Percentiles rank a stretch among this genome's conserved stretches.
These are phyloP conservation scores for Chaunax sp. DNA, from an alignment of 2,797 vertebrate genomes.

Conservation along the genomic window DNA sequence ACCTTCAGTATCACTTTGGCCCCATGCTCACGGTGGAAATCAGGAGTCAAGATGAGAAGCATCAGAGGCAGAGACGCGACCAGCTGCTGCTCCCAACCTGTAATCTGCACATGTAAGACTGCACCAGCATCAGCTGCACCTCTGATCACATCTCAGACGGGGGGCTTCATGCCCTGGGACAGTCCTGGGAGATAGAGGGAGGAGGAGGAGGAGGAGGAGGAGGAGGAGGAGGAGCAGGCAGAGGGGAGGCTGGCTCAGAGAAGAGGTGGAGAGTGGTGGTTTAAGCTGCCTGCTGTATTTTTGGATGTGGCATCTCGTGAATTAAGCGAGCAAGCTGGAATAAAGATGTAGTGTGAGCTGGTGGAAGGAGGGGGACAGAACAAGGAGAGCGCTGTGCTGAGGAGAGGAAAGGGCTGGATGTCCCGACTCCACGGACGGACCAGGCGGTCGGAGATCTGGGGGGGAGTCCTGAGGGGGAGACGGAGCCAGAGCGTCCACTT, in stretches of 20 bases:
- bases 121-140: conserved; percentile 52
- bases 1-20: conserved; percentile 7
- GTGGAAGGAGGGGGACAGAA: conserved; percentile 74
- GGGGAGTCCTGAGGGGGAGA: conserved; percentile 45
- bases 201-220: conserved; percentile 46
- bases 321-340: conserved; percentile 79
- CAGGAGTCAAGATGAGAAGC: conserved; percentile 50
- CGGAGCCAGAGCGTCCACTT: conserved; percentile 64
- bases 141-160: background rate
- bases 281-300: conserved; percentile 77
- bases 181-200: conserved; percentile 56
- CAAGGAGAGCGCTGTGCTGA: conserved; percentile 85
- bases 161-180: conserved; percentile 72
- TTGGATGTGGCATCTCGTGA: conserved; percentile 83
- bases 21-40: conserved; percentile 2
- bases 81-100: conserved; percentile 31
- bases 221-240: conserved; percentile 47
- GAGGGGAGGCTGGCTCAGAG: conserved; percentile 60
- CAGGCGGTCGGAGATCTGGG: conserved; percentile 50
- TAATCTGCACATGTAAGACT: conserved; percentile 31
- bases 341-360: conserved; percentile 88
- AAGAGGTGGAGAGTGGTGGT: conserved; percentile 62
- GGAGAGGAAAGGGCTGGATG: conserved; percentile 70
- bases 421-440: conserved; percentile 62
- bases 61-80: conserved; percentile 11